Evolutionary conservation across 2,113 vertebrate genomes (phyloP).

Genomic region (Podarcis muralis): DNA sequence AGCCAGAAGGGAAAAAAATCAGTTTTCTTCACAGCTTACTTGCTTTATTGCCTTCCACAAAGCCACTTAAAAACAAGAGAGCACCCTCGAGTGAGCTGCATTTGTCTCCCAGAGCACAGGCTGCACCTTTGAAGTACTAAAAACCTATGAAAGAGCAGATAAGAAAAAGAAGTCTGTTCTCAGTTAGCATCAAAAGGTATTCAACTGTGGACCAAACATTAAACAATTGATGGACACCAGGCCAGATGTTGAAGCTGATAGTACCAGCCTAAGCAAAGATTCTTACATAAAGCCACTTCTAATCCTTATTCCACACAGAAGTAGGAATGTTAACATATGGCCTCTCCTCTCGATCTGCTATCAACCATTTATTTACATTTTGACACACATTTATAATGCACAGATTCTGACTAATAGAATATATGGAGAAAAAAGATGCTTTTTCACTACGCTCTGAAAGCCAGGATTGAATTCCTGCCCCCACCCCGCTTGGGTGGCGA

Average conservation of each 20-base stretch:
- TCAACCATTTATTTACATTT: conserved; percentile 1
- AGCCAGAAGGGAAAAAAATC: conserved; percentile 31
- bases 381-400: fast-evolving
- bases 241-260: conserved; percentile 8
- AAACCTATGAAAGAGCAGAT: conserved; percentile 27
- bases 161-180: conserved; percentile 16
- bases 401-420: not conserved
- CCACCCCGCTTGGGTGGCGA: too few relatives aligned
- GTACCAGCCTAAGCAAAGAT: conserved; percentile 16
- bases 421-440: not conserved
- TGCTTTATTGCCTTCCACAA: conserved; percentile 27
- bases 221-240: conserved; percentile 30
- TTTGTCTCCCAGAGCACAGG: conserved; percentile 6
- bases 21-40: conserved; percentile 30
- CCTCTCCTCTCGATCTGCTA: not conserved
- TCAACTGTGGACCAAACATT: conserved; percentile 15
- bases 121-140: not conserved
- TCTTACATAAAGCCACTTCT: conserved; percentile 3
- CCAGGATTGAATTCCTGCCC: too few relatives aligned
- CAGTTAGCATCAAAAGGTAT: conserved; percentile 20
- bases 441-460: too few relatives aligned
- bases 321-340: not conserved
- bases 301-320: conserved; percentile 31
- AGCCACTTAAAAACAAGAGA: conserved; percentile 39
- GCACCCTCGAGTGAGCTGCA: conserved; percentile 4